Base-by-base conservation (phyloP, 2,888 invertebrate genomes). In the Odontocolon sp. region DNA sequence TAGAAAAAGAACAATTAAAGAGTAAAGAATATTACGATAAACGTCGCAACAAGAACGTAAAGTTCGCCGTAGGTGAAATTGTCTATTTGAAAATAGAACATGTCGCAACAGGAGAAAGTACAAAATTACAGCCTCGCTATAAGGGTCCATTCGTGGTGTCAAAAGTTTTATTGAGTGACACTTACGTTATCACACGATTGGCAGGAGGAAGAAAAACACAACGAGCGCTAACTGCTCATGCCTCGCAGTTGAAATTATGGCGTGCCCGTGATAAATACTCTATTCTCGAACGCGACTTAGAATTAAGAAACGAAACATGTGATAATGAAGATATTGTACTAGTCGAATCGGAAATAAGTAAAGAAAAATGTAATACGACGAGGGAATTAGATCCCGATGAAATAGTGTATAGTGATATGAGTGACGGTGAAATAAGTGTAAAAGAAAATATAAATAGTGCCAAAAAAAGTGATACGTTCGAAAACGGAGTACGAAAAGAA, bases 21-120 rank as follows among this genome's bases (percentile, higher is more conserved):
- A 31, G 26, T 5, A 75, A 78, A 11, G 45, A 38, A 1, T 36
- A 52, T 2, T 78, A 72, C 16, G 78, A 78, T 50, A 33, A 63
- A 23, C 26, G 47, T 5, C 64, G 67, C 9, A n/a, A 42, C 0
- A 14, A 21, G 6, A 54, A 42, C 9, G 70, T 59, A 14, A 63
- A 63, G 5, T 79, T 61, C 54, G 11, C 31, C 1, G 45, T 71
- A 5, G 75, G 75, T 0, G 75, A 75, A 14, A 71, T 63, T 2
- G 59, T 75, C 0, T 78, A 63, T 36, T 16, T 75, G 5, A 66
- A 71, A 28, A 40, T 52, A 4, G 47, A 69, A 5, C 57, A 45
- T n/a, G 33, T 61, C 5, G 36, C 63, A 0, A 75, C 78, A 1
- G 74, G 67, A 1, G 78, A 78, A 6, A 72, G 71, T 21, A 78